Base-by-base conservation (phyloP, 2,888 invertebrate genomes). In the Tupiocoris notatus region DNA sequence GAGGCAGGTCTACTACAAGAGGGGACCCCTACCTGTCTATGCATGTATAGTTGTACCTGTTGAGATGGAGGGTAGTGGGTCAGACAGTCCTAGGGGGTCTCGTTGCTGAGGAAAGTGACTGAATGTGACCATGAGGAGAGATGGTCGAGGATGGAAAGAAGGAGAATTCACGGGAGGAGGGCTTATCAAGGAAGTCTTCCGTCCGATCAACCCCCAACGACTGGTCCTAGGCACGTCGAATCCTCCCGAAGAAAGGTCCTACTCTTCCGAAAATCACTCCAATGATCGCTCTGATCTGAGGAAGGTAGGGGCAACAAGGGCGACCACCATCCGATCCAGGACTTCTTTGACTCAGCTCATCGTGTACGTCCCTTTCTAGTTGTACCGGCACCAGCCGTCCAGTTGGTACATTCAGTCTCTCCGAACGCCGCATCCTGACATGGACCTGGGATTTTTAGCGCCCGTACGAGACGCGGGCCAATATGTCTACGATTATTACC, bases 401-500 rank as follows among this genome's bases (percentile, higher is more conserved):
- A 39, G 39, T 39, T 39, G 39, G 25, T 17, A 65, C 65, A 59
- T 75, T 57, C 75, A 66, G 66, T 75, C 75, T 56, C 24, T 54
- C 54, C 25, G 20, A 56, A 66, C 39, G 39, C 39, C 39, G 12
- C 39, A 3, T 39, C 39, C 39, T 39, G 75, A 56, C 64, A 64
- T 66, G 81, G 80, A 61, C 76, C 73, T 85, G 77, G 81, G 68
- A 79, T 77, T 77, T 70, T 70, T 54, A 39, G 70, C 23, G 64
- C 76, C 66, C 61, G 85, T 77, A 83, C 22, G 23, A 20, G 62
- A 73, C 62, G 17, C 73, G 73, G 73, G 73, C n/a, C 62, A 63
- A 62, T 54, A 73, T 22, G 25, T 83, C 57, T 91, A 91, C 81
- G 89, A 90, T 79, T 92, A 91, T 83, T 92, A 92, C 82, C 83